Evolutionary conservation across 2,888 invertebrate species (phyloP), one percentile per base, ranked within the genome.

Genomic region (Drosophila ezoana): DNA sequence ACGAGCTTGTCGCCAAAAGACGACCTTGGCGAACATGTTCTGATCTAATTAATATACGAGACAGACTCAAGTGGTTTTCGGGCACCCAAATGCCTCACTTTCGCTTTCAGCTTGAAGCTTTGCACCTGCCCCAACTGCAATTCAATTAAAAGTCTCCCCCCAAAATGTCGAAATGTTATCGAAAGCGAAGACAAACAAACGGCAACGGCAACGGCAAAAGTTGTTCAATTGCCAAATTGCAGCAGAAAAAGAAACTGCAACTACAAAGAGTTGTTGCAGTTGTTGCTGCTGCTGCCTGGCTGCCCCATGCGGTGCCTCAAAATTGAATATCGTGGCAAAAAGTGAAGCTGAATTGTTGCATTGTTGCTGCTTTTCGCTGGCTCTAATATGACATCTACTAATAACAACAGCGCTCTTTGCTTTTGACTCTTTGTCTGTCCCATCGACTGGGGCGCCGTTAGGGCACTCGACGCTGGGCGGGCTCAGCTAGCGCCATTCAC

Each of bases 281-380:
- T 40, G 56, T 18, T 20, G 43, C 16, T 28, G 49, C 14, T 14
- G 51, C 16, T 51, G 61, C 1, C 16, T 65, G 53, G 45, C 38
- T 58, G 62, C 62, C 71, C 79, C 84, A 76, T 78, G 84, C 64
- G 68, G 85, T 53, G 89, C 48, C 47, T 61, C 41, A 66, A 83
- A 66, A 87, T 84, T 81, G 81, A 84, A 86, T 82, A 80, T 88
- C 89, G 84, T 86, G 89, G 74, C 74, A 58, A 59, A 78, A 81
- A 81, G 75, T 76, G 61, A 79, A 82, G 80, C 63, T 71, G 59
- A 58, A 64, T 13, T 40, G 61, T 35, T 61, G 63, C 44, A 54
- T 61, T 63, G 59, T 58, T 72, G 59, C 37, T 76, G 63, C 51
- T 69, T 64, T 37, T 35, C 56, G 51, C 60, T 76, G 87, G 40